Percentiles rank a stretch among this genome's conserved stretches.
phyloP scores from a whole-genome alignment of 2,797 vertebrate species.

The Corythornis leucogaster region DNA sequence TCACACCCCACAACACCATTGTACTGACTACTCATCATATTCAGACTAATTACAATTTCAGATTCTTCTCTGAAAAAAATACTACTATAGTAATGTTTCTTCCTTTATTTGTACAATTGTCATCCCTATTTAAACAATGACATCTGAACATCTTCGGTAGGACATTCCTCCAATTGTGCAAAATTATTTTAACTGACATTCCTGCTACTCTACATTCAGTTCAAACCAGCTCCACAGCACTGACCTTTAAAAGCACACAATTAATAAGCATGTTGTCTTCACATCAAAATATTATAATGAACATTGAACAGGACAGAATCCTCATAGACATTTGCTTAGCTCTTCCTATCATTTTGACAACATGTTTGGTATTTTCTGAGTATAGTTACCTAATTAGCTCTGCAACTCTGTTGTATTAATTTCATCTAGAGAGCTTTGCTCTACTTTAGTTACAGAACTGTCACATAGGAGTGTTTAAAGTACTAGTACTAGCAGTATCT shows the following conservation, averaged over 20 bases:
- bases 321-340: background rate
- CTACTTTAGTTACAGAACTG: background rate
- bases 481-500: background rate
- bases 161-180: background rate
- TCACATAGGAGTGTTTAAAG: background rate
- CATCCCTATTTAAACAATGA: background rate
- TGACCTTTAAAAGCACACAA: background rate
- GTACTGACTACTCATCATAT: background rate
- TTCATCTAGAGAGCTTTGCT: background rate
- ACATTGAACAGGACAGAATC: background rate
- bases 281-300: background rate
- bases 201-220: background rate
- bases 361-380: background rate
- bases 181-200: background rate
- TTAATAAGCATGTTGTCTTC: background rate
- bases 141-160: background rate
- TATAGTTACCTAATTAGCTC: background rate
- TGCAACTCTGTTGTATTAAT: background rate
- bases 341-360: background rate
- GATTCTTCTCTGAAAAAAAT: background rate
- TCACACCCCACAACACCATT: background rate
- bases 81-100: background rate
- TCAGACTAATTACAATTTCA: background rate
- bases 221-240: background rate
- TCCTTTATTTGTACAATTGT: background rate